These are phyloP conservation scores for Trichosurus vulpecula DNA, from an alignment of 2,797 vertebrate genomes.

Conservation along the genomic window DNA sequence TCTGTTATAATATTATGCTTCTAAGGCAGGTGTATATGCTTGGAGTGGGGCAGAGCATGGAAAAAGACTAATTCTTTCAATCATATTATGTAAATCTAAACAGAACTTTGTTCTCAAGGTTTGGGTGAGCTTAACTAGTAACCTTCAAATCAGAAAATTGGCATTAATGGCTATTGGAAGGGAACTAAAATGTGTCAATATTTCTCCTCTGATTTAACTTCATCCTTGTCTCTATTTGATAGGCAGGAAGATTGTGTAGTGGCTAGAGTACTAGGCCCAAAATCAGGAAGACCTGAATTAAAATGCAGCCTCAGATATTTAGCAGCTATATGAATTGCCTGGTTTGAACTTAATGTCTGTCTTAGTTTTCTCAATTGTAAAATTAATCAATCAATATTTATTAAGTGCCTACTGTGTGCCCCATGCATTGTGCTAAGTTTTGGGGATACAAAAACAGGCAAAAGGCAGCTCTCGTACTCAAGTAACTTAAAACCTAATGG, in stretches of 20 bases:
- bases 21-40: neutral
- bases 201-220: neutral
- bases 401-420: no score
- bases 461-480: no score
- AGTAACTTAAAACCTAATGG: no score
- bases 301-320: neutral
- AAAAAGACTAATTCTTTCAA: neutral
- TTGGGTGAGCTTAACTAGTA: slow-evolving; percentile 24
- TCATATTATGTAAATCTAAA: slow-evolving; percentile 4
- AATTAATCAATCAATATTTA: no score
- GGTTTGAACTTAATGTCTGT: neutral
- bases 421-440: no score
- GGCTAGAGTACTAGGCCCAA: neutral
- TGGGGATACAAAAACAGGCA: no score
- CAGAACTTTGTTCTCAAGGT: slow-evolving; percentile 40
- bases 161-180: slow-evolving; percentile 20
- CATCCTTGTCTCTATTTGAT: neutral
- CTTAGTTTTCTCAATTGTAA: neutral
- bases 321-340: neutral
- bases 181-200: slow-evolving; percentile 5
- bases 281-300: neutral
- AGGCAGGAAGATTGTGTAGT: neutral
- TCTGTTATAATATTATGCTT: neutral
- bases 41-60: neutral
- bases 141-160: neutral